These are phyloP conservation scores for Psittacula derbiana DNA, from an alignment of 2,797 vertebrate species.

Conservation along the genomic window DNA sequence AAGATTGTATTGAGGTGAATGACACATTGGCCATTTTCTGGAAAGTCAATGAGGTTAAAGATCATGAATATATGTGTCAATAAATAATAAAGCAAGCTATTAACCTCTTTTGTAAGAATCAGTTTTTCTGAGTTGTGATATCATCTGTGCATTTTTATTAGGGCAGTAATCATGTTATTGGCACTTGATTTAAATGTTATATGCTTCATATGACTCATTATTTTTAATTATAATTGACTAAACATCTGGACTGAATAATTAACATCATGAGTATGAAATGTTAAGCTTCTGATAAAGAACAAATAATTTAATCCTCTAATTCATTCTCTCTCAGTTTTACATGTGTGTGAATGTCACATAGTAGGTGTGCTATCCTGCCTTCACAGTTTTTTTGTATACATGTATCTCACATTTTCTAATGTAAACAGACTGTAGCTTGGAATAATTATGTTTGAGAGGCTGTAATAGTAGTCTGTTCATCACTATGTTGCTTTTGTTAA, in stretches of 20 bases:
- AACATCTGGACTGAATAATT: background rate
- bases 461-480: background rate
- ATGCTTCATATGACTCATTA: background rate
- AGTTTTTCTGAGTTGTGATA: background rate
- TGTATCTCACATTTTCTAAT: background rate
- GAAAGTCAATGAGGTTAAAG: background rate
- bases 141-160: background rate
- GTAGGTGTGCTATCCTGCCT: background rate
- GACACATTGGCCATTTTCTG: background rate
- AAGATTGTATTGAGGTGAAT: background rate
- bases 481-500: background rate
- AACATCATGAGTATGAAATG: background rate
- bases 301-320: background rate
- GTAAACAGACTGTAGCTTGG: background rate
- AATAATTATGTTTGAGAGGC: background rate
- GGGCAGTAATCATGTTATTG: background rate
- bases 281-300: background rate
- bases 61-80: background rate
- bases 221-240: background rate
- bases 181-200: background rate
- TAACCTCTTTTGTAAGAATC: background rate
- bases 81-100: background rate
- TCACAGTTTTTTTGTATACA: background rate
- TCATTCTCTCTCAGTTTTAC: background rate
- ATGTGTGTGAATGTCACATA: background rate